Percentiles rank a stretch among this genome's conserved stretches.
These are phyloP conservation scores for Armadillidium nasatum DNA, from an alignment of 1,140 invertebrate species.

Conservation along the genomic window DNA sequence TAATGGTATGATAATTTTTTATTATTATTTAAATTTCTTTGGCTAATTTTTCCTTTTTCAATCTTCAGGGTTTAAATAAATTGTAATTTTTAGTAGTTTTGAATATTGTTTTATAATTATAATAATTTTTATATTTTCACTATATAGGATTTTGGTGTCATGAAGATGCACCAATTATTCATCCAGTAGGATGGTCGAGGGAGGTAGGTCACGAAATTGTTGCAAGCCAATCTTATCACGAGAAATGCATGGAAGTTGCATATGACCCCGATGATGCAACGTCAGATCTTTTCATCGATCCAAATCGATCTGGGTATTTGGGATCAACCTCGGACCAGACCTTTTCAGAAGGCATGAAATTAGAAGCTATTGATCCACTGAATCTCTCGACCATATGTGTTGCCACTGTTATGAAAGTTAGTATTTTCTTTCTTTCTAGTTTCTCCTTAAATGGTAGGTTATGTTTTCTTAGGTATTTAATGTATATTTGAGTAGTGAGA, in stretches of 20 bases:
- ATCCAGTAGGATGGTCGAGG: conserved; percentile 89
- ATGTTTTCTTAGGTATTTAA: too few species aligned
- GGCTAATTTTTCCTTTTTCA: not conserved
- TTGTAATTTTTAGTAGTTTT: not conserved
- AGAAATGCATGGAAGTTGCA: conserved; percentile 58
- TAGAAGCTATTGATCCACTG: conserved; percentile 93
- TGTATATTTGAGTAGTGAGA: too few species aligned
- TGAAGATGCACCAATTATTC: conserved; percentile 86
- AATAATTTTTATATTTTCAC: not conserved
- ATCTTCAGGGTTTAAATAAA: not conserved
- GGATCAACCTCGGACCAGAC: conserved; percentile 49
- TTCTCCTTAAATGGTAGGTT: too few species aligned
- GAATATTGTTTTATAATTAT: too few species aligned
- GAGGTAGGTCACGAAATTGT: conserved; percentile 75
- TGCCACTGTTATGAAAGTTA: conserved; percentile 82
- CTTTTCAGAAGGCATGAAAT: conserved; percentile 86
- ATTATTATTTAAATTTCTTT: not conserved
- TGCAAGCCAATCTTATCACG: conserved; percentile 69
- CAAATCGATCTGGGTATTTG: conserved; percentile 46
- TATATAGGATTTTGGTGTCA: conserved; percentile 82
- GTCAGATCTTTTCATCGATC: conserved; percentile 64
- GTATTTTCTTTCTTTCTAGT: conserved; percentile 1
- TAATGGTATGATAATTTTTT: conserved; percentile 28
- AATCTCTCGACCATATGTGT: conserved; percentile 91
- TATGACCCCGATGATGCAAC: conserved; percentile 66